Conservation (phyloP, 2,113 vertebrate genomes). For the Tauraco erythrolophus region DNA sequence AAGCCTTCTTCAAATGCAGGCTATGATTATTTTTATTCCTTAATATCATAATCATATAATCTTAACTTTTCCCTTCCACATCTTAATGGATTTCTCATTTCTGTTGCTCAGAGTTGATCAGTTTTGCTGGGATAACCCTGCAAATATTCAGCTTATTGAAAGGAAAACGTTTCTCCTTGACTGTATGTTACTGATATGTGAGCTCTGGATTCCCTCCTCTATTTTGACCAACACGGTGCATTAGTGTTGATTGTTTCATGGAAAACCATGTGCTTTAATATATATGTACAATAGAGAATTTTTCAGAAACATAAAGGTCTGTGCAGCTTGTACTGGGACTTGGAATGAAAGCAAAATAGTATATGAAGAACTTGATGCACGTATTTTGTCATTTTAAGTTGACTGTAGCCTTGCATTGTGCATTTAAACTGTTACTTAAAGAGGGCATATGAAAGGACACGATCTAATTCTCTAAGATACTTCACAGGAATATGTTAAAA, state of each 20-base stretch:
- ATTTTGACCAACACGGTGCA: not conserved
- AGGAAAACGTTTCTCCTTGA: not conserved
- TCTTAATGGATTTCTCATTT: not conserved
- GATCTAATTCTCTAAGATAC: not conserved
- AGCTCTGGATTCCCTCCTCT: not conserved
- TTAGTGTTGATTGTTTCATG: not conserved
- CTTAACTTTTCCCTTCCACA: not conserved
- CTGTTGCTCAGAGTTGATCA: not conserved
- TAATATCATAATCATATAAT: not conserved
- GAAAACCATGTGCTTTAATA: not conserved
- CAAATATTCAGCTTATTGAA: not conserved
- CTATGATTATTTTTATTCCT: not conserved
- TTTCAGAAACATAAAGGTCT: not conserved
- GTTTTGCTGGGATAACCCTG: not conserved
- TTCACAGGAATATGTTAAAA: conserved; percentile 5
- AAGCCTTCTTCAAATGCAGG: not conserved
- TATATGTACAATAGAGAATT: not conserved
- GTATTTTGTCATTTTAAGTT: conserved; percentile 12
- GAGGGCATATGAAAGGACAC: not conserved
- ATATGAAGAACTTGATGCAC: not conserved
- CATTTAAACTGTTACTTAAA: not conserved
- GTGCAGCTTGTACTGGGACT: not conserved
- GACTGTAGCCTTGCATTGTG: not conserved
- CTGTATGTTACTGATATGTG: not conserved
- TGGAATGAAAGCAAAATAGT: not conserved